Percentiles rank a stretch among this genome's conserved stretches.
Conservation (phyloP, 2,113 vertebrate species). For the Oplegnathus fasciatus region DNA sequence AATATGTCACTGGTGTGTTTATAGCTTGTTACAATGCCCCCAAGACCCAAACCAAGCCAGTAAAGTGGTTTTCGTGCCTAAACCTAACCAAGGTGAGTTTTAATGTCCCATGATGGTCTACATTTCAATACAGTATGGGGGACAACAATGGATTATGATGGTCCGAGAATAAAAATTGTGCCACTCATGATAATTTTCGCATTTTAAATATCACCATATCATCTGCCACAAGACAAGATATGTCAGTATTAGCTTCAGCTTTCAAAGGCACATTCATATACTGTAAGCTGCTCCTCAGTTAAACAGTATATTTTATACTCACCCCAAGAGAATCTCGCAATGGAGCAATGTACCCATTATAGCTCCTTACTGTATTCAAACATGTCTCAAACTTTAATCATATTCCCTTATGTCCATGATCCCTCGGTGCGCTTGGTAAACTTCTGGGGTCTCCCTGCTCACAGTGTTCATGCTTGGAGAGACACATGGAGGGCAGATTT, state of each 20-base stretch:
- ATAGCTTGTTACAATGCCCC: not conserved
- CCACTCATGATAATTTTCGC: not conserved
- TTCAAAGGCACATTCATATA: not conserved
- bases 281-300: not conserved
- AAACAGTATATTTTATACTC: not conserved
- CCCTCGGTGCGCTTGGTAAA: conserved; percentile 48
- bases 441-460: conserved; percentile 52
- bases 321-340: conserved; percentile 6
- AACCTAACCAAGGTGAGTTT: no score
- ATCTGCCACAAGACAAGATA: not conserved
- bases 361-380: conserved; percentile 10
- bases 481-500: conserved; percentile 63
- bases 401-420: conserved; percentile 28
- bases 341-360: not conserved
- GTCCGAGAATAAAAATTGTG: no score
- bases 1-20: not conserved
- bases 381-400: conserved; percentile 51
- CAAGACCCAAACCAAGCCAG: not conserved
- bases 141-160: not conserved
- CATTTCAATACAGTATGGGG: not conserved
- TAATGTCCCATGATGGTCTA: not conserved
- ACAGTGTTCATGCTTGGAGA: conserved; percentile 59
- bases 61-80: no score
- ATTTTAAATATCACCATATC: not conserved
- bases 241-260: not conserved